Base-by-base conservation (phyloP, 2,113 vertebrate genomes). In the Mastomys coucha region DNA sequence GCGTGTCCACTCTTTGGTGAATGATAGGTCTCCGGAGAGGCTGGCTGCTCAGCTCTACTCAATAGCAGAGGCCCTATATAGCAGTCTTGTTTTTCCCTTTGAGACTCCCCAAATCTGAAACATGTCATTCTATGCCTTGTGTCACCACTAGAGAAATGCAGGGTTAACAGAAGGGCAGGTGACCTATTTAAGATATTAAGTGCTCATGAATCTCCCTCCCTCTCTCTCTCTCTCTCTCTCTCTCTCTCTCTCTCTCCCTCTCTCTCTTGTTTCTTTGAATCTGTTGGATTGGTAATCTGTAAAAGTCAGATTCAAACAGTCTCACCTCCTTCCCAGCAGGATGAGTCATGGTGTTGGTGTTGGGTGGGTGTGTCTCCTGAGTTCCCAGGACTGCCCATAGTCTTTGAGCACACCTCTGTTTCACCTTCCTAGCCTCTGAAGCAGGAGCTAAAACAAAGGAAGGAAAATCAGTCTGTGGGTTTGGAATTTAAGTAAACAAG, bases 401-500 rank as follows among this genome's bases (percentile, higher is more conserved):
- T 65, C 51, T 69, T 36, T 8, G 39, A 36, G 24, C 49, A 7
- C 12, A 24, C 60, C 45, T 87, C 36, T 33, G 67, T 70, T 51
- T 86, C 19, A 85, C 70, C 91, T 88, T 88, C 81, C 85, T 51
- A 33, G 78, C 33, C 60, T 95, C 77, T 89, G 49, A 92, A 91
- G 45, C 51, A 86, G 70, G 87, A 91, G 77, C 77, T 91, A 89
- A 92, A 96, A 91, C 53, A 96, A 95, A 92, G 70, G 89, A 96
- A 97, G 45, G 16, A 76, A 85, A 58, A 94, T 92, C 56, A 89
- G 36, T 49, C 20, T 49, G 69, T 89, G 53, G 1, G 0, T 81
- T 89, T 96, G 92, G 91, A 88, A 87, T 98, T 96, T 94, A 97
- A 97, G 95, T 87, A 90, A 53, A 87, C 39, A 70, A 53, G 42